These are phyloP conservation scores for Zaprionus inermis DNA, from an alignment of 1,140 invertebrate genomes.

Conservation along the genomic window DNA sequence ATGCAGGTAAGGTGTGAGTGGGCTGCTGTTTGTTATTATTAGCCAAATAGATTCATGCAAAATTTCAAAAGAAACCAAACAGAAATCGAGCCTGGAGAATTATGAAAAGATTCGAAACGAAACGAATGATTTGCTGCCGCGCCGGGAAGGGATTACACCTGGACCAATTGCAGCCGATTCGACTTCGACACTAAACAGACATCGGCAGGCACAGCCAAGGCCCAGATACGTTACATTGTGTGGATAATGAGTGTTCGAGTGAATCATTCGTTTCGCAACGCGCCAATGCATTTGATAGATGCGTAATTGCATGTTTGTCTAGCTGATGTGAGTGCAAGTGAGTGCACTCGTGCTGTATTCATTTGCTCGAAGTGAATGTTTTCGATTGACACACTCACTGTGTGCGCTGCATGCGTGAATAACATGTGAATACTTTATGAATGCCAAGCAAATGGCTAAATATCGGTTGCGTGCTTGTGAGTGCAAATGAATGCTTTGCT, in stretches of 20 bases:
- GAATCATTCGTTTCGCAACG: constrained; percentile 25
- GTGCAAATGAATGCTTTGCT: too few relatives aligned
- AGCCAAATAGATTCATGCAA: constrained; percentile 64
- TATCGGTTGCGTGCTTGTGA: not conserved
- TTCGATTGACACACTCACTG: too few relatives aligned
- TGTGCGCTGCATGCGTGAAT: too few relatives aligned
- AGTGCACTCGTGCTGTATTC: not conserved
- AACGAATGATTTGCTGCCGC: constrained; percentile 68
- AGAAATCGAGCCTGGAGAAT: constrained; percentile 47
- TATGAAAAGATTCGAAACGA: constrained; percentile 67
- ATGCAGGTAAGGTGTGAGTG: constrained; percentile 2
- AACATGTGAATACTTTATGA: not conserved
- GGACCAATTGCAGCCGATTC: constrained; percentile 4
- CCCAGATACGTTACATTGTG: constrained; percentile 29
- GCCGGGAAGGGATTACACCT: constrained; percentile 70
- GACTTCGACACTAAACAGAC: constrained; percentile 62
- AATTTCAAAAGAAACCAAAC: constrained; percentile 74
- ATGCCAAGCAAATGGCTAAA: not conserved
- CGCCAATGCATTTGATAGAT: not conserved
- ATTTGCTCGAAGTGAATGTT: not conserved
- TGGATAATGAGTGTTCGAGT: constrained; percentile 14
- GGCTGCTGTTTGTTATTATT: constrained; percentile 73
- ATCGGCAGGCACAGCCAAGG: not conserved
- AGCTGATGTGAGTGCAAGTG: not conserved
- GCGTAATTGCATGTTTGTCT: not conserved